Base-by-base conservation (phyloP, 1,140 invertebrate genomes). In the Prorops nasuta region DNA sequence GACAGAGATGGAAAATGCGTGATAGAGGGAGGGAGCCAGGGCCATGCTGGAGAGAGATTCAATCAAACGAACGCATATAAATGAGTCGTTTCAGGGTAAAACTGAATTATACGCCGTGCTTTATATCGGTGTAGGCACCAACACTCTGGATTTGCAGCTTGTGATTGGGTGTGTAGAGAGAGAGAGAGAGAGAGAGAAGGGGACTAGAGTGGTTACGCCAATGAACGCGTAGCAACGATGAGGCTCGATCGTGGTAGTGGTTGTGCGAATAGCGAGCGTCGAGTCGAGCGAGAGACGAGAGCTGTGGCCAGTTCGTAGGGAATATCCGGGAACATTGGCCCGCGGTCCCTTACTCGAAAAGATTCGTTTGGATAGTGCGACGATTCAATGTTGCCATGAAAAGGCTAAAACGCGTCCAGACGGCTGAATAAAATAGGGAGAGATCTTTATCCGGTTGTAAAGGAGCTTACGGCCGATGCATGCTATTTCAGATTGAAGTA, bases 31-130 rank as follows among this genome's bases (percentile, higher is more conserved):
- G 32, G 42, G 39, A 16, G 35, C 21, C 32, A 17, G 32, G 44
- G 39, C 49, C 38, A 49, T 51, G 53, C 49, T 54, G 54, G 53
- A 55, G 59, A 55, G 59, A 70, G 68, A 71, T 71, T 69, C 68
- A 71, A 71, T 71, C 68, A 69, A 71, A 69, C 69, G 67, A 69
- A 71, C 67, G 69, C 67, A 71, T 71, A 69, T 71, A 69, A 71
- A 71, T 71, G 69, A 71, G 69, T 71, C 69, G 67, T 71, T 71
- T 69, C 66, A 66, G 67, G 56, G 60, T 60, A 66, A 71, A 68
- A 69, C 66, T 69, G 64, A 68, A 69, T 69, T 69, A 69, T 67
- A 71, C 58, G 59, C 49, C 49, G 46, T 40, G 49, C 52, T 45
- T 61, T 64, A 59, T 63, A 57, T 48, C 65, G 53, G 56, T 38